Conservation (phyloP, 2,797 vertebrate species). For the Hippoglossus hippoglossus region DNA sequence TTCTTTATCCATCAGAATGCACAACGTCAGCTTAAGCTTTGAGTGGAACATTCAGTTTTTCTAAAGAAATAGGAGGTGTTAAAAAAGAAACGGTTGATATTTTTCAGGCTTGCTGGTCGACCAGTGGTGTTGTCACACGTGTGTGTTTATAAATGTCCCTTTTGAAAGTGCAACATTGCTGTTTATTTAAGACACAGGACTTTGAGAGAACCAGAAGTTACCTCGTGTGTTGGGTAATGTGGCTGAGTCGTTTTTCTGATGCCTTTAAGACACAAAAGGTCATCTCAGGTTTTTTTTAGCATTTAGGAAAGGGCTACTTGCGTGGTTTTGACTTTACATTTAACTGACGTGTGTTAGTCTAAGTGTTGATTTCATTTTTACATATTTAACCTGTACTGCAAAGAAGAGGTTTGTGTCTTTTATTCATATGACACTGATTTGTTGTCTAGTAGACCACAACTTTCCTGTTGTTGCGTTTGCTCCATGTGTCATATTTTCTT, state of each 20-base stretch:
- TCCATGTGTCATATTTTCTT: no score
- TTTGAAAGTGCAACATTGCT: slow-evolving; percentile 12
- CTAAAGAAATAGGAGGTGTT: slow-evolving; percentile 4
- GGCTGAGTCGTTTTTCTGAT: not conserved
- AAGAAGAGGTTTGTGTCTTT: no score
- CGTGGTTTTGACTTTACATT: not conserved
- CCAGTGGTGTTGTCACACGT: not conserved
- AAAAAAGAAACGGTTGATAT: slow-evolving; percentile 13
- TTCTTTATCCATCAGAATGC: slow-evolving; percentile 1
- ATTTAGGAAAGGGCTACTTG: slow-evolving; percentile 4
- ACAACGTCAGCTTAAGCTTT: slow-evolving; percentile 26
- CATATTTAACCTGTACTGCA: not conserved
- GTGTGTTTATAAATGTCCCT: not conserved
- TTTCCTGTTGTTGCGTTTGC: no score
- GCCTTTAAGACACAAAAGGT: not conserved
- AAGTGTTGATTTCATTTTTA: not conserved
- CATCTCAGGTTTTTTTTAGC: slow-evolving; percentile 10
- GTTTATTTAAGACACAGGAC: not conserved
- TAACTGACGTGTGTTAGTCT: not conserved
- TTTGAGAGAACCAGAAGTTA: no score
- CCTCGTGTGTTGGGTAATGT: not conserved
- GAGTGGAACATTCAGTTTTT: not conserved
- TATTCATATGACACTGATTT: not conserved
- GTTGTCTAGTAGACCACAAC: no score
- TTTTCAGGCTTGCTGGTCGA: slow-evolving; percentile 22